Evolutionary conservation across 2,888 invertebrate species (phyloP).

Genomic region (Exephanes ischioxanthus): DNA sequence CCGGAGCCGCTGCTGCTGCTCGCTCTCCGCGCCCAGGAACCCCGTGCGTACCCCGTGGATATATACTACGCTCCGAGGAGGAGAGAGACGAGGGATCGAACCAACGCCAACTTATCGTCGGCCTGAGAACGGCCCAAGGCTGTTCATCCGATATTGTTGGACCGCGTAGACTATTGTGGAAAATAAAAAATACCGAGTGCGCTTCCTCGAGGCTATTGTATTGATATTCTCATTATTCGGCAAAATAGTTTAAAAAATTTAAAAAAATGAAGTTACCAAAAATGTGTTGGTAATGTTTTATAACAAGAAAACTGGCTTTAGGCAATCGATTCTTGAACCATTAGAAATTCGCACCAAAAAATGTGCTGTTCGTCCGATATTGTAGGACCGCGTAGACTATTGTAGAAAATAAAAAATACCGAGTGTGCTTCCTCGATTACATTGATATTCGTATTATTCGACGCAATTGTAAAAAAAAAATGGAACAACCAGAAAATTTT

Average conservation of each 20-base stretch:
- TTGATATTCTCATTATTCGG: background rate
- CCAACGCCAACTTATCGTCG: constrained; percentile 45
- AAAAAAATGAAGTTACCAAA: background rate
- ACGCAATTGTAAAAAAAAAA: background rate
- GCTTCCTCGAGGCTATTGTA: constrained; percentile 39
- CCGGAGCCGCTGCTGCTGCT: constrained; percentile 26
- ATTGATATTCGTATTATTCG: background rate
- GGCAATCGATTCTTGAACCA: too few relatives aligned
- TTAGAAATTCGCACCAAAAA: background rate
- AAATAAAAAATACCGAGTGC: constrained; percentile 5
- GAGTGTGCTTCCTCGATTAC: constrained; percentile 25
- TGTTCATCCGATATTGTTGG: constrained; percentile 49
- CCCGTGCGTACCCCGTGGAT: constrained; percentile 20
- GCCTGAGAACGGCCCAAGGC: constrained; percentile 44
- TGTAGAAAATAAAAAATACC: constrained; percentile 1
- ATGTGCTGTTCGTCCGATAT: constrained; percentile 48
- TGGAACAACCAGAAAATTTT: too few relatives aligned
- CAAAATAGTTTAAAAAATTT: background rate
- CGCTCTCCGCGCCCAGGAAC: constrained; percentile 18
- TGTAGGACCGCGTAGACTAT: background rate
- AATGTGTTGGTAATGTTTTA: background rate
- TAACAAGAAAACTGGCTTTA: background rate
- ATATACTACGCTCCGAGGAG: background rate
- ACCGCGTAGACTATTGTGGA: constrained; percentile 10
- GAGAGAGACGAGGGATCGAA: constrained; percentile 15